Conservation (phyloP, 2,888 invertebrate species). For the Nyleta sp. region DNA sequence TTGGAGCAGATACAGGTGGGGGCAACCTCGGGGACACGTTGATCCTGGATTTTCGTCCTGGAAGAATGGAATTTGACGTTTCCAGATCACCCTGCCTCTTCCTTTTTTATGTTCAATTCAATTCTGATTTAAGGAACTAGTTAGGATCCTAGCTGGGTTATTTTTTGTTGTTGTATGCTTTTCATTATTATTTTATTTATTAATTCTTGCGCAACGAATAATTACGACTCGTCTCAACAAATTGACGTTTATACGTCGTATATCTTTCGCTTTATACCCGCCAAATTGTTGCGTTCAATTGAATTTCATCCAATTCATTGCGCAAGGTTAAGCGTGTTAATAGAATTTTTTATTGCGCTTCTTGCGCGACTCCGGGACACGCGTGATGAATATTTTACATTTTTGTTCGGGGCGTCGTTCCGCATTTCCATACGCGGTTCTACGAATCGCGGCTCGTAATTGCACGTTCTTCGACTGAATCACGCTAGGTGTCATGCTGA, state of each 20-base stretch:
- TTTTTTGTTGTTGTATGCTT: too few species aligned
- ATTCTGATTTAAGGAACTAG: too few species aligned
- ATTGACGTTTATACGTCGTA: constrained; percentile 41
- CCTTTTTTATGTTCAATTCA: too few species aligned
- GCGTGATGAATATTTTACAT: constrained; percentile 21
- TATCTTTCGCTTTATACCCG: constrained; percentile 22
- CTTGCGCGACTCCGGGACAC: constrained; percentile 12
- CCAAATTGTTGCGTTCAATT: constrained; percentile 27
- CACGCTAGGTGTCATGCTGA: constrained; percentile 14
- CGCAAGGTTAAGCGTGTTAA: constrained; percentile 33
- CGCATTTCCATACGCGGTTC: constrained; percentile 24
- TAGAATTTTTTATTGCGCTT: constrained; percentile 16
- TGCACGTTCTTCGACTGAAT: constrained; percentile 13
- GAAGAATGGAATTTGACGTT: too few species aligned
- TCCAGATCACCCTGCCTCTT: too few species aligned
- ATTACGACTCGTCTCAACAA: constrained; percentile 6
- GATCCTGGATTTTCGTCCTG: too few species aligned
- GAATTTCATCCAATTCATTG: constrained; percentile 38
- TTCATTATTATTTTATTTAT: constrained; percentile 44
- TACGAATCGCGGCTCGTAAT: constrained; percentile 16
- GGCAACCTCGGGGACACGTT: too few species aligned
- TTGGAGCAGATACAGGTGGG: too few species aligned
- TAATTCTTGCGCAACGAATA: constrained; percentile 31
- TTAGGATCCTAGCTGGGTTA: too few species aligned
- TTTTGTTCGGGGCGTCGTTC: constrained; percentile 12